phyloP scores from a whole-genome alignment of 1,140 invertebrate species.

The Doryteuthis pealeii region DNA sequence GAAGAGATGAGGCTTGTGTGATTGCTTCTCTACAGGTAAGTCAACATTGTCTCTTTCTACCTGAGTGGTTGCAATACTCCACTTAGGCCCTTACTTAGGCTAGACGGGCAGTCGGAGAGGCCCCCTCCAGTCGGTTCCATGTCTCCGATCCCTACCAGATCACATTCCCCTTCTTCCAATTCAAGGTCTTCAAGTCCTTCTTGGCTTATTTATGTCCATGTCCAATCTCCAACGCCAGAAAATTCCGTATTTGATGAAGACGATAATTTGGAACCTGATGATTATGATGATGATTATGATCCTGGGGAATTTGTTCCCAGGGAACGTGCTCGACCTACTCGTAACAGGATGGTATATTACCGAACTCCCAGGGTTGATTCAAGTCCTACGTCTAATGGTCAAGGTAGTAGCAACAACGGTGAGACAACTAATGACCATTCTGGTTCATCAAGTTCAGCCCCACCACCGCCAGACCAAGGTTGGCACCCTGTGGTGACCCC shows the following conservation, averaged over 20 bases:
- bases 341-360: neutral
- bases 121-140: constrained; percentile 5
- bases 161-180: constrained; percentile 15
- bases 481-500: neutral
- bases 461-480: neutral
- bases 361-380: neutral
- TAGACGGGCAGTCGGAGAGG: neutral
- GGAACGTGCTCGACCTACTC: neutral
- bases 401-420: neutral
- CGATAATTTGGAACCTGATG: neutral
- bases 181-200: neutral
- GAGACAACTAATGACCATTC: neutral
- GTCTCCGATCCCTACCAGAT: neutral
- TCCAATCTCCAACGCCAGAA: neutral
- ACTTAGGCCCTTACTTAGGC: no score
- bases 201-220: neutral
- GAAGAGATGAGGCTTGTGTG: constrained; percentile 82
- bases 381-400: neutral
- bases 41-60: no score
- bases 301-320: neutral
- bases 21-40: constrained; percentile 71
- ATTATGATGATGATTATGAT: constrained; percentile 19
- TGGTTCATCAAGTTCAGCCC: neutral
- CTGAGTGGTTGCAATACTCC: no score
- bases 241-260: constrained; percentile 9